A percentile compares a stretch with the other conserved stretches of the same genome.
These are phyloP conservation scores for Penaeus monodon DNA, from an alignment of 2,888 invertebrate genomes.

Conservation along the genomic window DNA sequence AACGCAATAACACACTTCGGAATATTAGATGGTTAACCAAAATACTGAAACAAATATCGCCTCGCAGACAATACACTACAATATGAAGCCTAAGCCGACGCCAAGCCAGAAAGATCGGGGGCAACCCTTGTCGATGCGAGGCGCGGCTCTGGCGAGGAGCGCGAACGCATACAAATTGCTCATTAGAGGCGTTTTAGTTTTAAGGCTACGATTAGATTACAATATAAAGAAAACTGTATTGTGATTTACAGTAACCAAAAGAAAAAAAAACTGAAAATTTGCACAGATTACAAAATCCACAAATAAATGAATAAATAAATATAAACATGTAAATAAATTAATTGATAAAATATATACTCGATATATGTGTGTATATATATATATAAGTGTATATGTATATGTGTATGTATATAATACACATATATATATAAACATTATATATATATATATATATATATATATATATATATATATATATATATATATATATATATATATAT, in stretches of 20 bases:
- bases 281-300: too few species aligned
- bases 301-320: too few species aligned
- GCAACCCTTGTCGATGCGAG: constrained; percentile 25
- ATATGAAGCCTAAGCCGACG: neutral
- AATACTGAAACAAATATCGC: too few species aligned
- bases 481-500: too few species aligned
- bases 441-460: too few species aligned
- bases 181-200: constrained; percentile 19
- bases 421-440: neutral
- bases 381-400: neutral
- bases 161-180: constrained; percentile 54
- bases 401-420: neutral
- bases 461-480: too few species aligned
- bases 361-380: constrained; percentile 16
- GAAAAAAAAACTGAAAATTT: too few species aligned
- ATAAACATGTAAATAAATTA: too few species aligned
- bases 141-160: constrained; percentile 14
- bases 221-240: constrained; percentile 25
- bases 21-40: too few species aligned
- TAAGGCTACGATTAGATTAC: constrained; percentile 18
- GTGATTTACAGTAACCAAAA: constrained; percentile 5
- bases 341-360: too few species aligned
- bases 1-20: neutral
- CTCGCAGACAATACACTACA: neutral
- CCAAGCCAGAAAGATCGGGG: neutral